phyloP scores from a whole-genome alignment of 2,888 invertebrate genomes.

The Tenthredo mesomela region DNA sequence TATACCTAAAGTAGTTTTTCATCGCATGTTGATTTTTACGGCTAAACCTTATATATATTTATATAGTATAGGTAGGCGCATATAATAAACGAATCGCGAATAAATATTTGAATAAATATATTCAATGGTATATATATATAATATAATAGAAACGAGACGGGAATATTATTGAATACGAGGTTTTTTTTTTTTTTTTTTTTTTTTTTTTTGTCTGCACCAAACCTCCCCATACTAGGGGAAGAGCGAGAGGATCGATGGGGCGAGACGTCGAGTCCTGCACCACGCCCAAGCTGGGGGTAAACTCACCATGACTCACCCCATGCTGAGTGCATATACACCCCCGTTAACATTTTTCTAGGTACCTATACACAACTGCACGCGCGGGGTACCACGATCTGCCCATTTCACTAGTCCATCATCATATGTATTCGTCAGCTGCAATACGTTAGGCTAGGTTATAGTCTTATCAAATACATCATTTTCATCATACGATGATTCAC shows the following conservation, averaged over 20 bases:
- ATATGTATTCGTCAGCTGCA: background rate
- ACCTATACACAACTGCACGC: background rate
- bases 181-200: too few species aligned
- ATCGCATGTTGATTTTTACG: conserved; percentile 6
- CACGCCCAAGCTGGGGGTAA: conserved; percentile 70
- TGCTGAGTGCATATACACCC: conserved; percentile 59
- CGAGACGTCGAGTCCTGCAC: conserved; percentile 70
- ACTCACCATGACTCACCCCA: conserved; percentile 71
- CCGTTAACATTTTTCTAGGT: background rate
- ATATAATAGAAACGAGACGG: background rate
- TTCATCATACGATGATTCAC: background rate
- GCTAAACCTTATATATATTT: background rate
- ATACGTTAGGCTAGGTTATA: conserved; percentile 23
- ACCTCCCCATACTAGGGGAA: conserved; percentile 11
- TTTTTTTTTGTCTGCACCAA: background rate
- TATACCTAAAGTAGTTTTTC: background rate
- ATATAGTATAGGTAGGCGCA: background rate
- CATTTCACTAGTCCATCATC: background rate
- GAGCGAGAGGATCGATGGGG: conserved; percentile 68
- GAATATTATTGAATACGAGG: conserved; percentile 11
- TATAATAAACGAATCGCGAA: background rate
- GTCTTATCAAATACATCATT: background rate
- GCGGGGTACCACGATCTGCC: background rate
- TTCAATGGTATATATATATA: background rate
- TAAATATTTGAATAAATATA: conserved; percentile 30